Conservation (phyloP, 2,113 vertebrate genomes). For the Pomatostomus ruficeps region DNA sequence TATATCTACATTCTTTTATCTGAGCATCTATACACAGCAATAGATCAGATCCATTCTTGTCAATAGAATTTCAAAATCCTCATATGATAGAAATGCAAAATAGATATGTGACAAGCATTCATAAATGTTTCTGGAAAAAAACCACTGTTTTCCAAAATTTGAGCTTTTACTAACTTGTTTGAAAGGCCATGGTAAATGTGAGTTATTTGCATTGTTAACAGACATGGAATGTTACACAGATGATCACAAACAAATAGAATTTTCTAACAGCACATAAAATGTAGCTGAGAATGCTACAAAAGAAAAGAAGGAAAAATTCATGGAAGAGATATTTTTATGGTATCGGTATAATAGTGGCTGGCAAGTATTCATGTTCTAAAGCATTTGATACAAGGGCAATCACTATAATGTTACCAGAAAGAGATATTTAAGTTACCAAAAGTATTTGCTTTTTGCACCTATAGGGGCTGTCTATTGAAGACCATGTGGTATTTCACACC, state of each 20-base stretch:
- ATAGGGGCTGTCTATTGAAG: neutral
- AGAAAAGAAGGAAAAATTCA: neutral
- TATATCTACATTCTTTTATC: neutral
- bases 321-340: neutral
- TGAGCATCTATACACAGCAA: neutral
- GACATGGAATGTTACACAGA: neutral
- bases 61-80: neutral
- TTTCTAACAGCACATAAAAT: neutral
- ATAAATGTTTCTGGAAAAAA: neutral
- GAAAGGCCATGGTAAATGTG: neutral
- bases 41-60: neutral
- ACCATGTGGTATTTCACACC: neutral
- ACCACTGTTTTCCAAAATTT: neutral
- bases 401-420: neutral
- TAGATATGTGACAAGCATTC: neutral
- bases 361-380: neutral
- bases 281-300: neutral
- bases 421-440: neutral
- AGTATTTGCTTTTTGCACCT: neutral
- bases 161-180: neutral
- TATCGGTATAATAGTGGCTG: neutral
- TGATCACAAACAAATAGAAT: neutral
- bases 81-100: neutral
- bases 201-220: neutral
- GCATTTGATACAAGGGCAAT: neutral